These are phyloP conservation scores for Columba livia DNA, from an alignment of 2,113 vertebrate genomes.

Conservation along the genomic window DNA sequence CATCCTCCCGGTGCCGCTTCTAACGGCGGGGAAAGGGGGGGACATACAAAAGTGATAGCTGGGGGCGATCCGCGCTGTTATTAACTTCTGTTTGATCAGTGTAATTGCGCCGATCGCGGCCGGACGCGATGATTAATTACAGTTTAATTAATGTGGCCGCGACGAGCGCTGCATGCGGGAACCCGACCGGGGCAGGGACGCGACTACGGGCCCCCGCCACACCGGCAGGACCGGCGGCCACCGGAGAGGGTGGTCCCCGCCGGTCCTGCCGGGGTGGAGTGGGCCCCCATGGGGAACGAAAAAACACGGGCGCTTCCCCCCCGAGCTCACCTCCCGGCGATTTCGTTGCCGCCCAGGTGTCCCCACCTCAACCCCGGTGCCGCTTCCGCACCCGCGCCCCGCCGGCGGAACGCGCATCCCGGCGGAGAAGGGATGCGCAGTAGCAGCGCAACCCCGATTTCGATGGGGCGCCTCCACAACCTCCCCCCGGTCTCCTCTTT, in stretches of 20 bases:
- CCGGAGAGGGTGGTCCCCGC: not conserved
- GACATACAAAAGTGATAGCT: slow-evolving; percentile 66
- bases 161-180: slow-evolving; percentile 72
- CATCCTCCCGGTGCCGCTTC: slow-evolving; percentile 13
- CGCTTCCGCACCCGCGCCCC: not conserved
- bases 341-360: slow-evolving; percentile 11
- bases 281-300: not conserved
- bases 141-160: slow-evolving; percentile 87
- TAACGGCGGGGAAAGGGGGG: not conserved
- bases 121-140: slow-evolving; percentile 90
- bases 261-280: not conserved
- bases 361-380: not conserved
- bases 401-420: not conserved
- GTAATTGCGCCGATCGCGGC: slow-evolving; percentile 85
- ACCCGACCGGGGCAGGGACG: not conserved
- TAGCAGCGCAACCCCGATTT: not conserved
- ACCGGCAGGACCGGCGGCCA: not conserved
- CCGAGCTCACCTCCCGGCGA: not conserved
- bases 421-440: not conserved
- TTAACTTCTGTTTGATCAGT: slow-evolving; percentile 85
- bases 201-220: not conserved
- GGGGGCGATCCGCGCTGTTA: slow-evolving; percentile 80
- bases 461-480: not conserved
- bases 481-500: not conserved
- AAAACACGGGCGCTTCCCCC: not conserved